Evolutionary conservation across 1,140 invertebrate genomes (phyloP).

Genomic region (Formica selysi): DNA sequence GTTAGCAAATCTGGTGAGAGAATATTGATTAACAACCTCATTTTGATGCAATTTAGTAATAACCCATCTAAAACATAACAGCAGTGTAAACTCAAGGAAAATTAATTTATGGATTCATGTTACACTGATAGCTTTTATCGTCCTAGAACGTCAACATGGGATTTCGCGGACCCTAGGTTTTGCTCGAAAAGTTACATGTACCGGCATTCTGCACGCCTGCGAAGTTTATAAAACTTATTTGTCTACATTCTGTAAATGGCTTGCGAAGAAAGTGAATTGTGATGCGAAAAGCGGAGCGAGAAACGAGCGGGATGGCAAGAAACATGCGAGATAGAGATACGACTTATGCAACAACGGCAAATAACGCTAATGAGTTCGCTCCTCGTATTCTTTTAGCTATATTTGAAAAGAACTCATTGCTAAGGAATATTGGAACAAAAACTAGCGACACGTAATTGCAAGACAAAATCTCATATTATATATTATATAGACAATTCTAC

Average conservation of each 20-base stretch:
- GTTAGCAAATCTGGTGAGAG: constrained; percentile 1
- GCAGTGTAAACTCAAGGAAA: constrained; percentile 44
- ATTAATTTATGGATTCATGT: constrained; percentile 47
- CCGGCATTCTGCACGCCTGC: background rate
- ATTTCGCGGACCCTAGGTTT: constrained; percentile 14
- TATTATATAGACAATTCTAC: background rate
- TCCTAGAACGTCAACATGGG: constrained; percentile 15
- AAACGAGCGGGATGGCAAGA: constrained; percentile 36
- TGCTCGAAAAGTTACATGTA: constrained; percentile 40
- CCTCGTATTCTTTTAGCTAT: constrained; percentile 70
- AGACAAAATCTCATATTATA: background rate
- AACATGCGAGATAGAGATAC: constrained; percentile 66
- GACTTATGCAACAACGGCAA: constrained; percentile 85
- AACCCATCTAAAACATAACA: constrained; percentile 20
- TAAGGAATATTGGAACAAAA: constrained; percentile 44
- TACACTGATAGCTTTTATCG: constrained; percentile 50
- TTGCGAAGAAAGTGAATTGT: constrained; percentile 42
- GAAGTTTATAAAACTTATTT: constrained; percentile 59
- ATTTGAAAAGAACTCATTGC: constrained; percentile 14
- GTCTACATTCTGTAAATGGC: constrained; percentile 46
- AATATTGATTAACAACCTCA: constrained; percentile 29
- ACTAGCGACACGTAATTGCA: background rate
- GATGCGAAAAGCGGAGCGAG: constrained; percentile 40
- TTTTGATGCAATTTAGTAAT: constrained; percentile 47
- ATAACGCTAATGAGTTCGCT: constrained; percentile 86